Base-by-base conservation (phyloP, 2,888 invertebrate genomes). In the Zygothrica quintamaculata region DNA sequence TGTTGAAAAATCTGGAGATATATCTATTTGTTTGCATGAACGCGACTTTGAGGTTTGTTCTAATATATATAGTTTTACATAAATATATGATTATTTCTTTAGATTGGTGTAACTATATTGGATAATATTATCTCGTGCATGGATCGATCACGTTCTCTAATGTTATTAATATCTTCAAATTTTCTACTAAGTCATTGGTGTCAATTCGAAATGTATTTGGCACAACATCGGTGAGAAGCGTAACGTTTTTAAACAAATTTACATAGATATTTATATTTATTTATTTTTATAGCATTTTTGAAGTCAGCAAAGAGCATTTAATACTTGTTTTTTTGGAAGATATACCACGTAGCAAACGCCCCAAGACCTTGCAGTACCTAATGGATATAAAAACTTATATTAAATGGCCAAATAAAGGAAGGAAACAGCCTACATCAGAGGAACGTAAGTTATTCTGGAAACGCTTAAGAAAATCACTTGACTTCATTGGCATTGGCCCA, bases 151-250 rank as follows among this genome's bases (percentile, higher is more conserved):
- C 90, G 93, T 12, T 92, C 93, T 3, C 92, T 95, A 0, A 92
- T 95, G 90, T 89, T 95, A 56, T 92, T 95, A 6, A 92, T 95
- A 9, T 94, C 94, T 0, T 91, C 93, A 34, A 91, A 92, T 68
- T 95, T 95, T 87, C 88, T 94, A 5, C 89, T 92, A 6, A 95
- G 95, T 70, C 94, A 94, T 67, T 95, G 95, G 95, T 95, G 95
- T 76, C 93, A 94, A 76, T 95, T 94, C 71, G 95, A 95, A 88
- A 93, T 95, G 93, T 93, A 94, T 73, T 82, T 95, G 40, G 95
- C 94, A 0, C 94, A 95, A 60, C 93, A 94, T 81, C 92, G 94
- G 92, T 93, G 39, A 43, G 62, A 9, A 8, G 7, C n/a, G n/a
- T n/a, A n/a, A n/a, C n/a, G n/a, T n/a, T n/a, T n/a, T n/a, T n/a